Evolutionary conservation across 1,140 invertebrate species (phyloP), one percentile per base, ranked within the genome.

Genomic region (Conopomorpha cramerella): DNA sequence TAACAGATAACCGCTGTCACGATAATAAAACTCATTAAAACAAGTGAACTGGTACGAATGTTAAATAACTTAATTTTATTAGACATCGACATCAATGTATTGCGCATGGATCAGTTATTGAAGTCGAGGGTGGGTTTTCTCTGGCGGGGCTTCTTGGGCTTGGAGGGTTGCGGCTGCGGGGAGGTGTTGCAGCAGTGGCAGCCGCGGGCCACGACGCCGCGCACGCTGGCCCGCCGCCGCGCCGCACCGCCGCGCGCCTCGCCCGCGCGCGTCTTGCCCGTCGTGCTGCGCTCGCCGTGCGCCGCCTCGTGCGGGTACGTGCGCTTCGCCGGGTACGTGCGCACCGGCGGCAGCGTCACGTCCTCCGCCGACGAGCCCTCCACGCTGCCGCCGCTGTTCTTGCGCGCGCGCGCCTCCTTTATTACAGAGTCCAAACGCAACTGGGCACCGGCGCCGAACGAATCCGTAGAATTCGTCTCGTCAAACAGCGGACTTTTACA

Each of bases 401-500:
- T 50, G 1, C 63, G 34, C 0, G 54, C 54, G 11, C 71, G 49
- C 8, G 72, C 67, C 10, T 65, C 59, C 30, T 77, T 78, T 10
- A 79, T 79, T 2, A 79, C 77, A 0, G 73, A 74, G 35, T 77
- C 70, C 3, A 79, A 27, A 26, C 77, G 44, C 47, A 74, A 46
- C 19, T 70, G 64, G 0, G 65, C 46, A 1, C 71, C 60, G n/a
- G 65, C 39, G 1, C 68, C 61, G 28, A 65, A 68, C 0, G 71
- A 73, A 30, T 78, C 74, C 0, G 70, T 77, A 0, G 73, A 76
- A 30, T 74, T 76, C 1, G 61, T 66, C 40, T 77, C 73, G 15
- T 79, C 73, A 36, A 49, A 72, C 0, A 60, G 58, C 3, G 72
- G 76, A 38, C 76, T 78, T 39, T 77, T 79, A 41, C 72, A 77